Percentiles rank a stretch among this genome's conserved stretches.
These are phyloP conservation scores for Heliconius ismenius DNA, from an alignment of 2,888 invertebrate genomes.

Conservation along the genomic window DNA sequence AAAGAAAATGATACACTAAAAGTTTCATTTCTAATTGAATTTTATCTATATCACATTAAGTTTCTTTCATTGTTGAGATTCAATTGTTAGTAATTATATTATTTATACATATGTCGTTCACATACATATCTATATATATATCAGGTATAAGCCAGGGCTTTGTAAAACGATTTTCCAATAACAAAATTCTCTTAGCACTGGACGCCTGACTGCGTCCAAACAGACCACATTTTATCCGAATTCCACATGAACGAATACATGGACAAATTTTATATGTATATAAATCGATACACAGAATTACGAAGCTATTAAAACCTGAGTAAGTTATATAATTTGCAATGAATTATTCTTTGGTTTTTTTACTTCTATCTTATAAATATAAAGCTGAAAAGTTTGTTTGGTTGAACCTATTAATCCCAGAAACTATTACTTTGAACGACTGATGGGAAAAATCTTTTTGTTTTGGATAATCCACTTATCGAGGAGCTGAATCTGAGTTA, in stretches of 20 bases:
- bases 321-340: not conserved
- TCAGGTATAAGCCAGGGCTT: not conserved
- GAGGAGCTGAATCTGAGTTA: too few species aligned
- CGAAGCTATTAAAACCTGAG: not conserved
- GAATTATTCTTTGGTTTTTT: not conserved
- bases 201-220: constrained; percentile 22
- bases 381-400: not conserved
- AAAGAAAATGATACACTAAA: too few species aligned
- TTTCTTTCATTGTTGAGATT: too few species aligned
- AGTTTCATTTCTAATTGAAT: too few species aligned
- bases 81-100: not conserved
- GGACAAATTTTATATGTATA: constrained; percentile 2
- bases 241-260: constrained; percentile 22
- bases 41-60: too few species aligned
- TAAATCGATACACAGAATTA: not conserved
- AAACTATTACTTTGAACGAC: too few species aligned
- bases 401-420: too few species aligned
- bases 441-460: too few species aligned
- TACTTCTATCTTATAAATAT: not conserved
- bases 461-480: too few species aligned
- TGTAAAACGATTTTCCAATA: constrained; percentile 10
- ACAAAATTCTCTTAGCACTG: constrained; percentile 21
- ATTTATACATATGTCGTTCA: not conserved
- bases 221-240: constrained; percentile 27
- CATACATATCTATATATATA: not conserved